Percentiles rank a stretch among this genome's conserved stretches.
Conservation (phyloP, 2,888 invertebrate species). For the Xylocampa areola region DNA sequence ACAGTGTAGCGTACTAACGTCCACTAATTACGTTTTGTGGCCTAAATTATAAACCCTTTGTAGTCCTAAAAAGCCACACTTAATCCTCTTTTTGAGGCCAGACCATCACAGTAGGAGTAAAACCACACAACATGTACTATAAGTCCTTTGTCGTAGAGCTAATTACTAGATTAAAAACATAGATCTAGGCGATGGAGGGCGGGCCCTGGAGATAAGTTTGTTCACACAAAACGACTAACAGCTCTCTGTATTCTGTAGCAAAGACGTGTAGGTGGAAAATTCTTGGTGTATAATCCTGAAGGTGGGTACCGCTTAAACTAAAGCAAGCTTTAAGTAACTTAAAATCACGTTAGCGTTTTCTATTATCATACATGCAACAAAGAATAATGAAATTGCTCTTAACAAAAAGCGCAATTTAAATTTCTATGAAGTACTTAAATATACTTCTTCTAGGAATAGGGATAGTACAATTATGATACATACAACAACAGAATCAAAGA, state of each 20-base stretch:
- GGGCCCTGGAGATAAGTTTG: conserved; percentile 59
- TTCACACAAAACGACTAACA: conserved; percentile 54
- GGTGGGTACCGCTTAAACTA: conserved; percentile 55
- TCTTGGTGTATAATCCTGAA: conserved; percentile 51
- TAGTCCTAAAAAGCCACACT: conserved; percentile 20
- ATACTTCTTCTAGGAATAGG: too few relatives aligned
- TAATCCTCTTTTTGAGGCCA: conserved; percentile 36
- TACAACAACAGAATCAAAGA: too few relatives aligned
- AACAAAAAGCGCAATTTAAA: too few relatives aligned
- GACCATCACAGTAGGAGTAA: conserved; percentile 21
- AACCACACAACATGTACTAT: conserved; percentile 46
- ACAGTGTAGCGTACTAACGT: neutral
- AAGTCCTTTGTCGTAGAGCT: conserved; percentile 57
- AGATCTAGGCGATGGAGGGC: conserved; percentile 58
- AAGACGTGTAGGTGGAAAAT: conserved; percentile 50
- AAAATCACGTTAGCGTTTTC: conserved; percentile 33
- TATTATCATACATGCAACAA: conserved; percentile 6
- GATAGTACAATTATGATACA: too few relatives aligned
- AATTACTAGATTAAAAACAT: conserved; percentile 72
- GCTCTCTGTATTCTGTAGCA: conserved; percentile 43
- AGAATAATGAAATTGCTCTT: neutral
- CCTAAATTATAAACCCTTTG: conserved; percentile 31
- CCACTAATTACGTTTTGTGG: conserved; percentile 32
- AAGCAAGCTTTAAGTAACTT: conserved; percentile 48
- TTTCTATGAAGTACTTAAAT: too few relatives aligned